phyloP scores from a whole-genome alignment of 2,113 vertebrate genomes.

The Gymnorhina tibicen region DNA sequence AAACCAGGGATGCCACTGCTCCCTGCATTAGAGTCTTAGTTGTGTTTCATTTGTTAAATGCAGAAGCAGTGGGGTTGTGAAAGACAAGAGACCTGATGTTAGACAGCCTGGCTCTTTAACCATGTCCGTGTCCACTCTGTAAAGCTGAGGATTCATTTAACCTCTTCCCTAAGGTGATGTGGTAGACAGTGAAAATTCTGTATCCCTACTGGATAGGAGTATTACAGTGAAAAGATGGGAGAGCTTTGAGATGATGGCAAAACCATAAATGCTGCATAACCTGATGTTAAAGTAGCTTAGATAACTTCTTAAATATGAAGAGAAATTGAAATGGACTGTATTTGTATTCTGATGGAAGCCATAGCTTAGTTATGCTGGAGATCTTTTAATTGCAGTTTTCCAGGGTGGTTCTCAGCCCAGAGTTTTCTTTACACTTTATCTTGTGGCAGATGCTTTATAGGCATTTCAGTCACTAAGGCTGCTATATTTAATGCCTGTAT shows the following conservation, averaged over 20 bases:
- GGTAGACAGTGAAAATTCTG: neutral
- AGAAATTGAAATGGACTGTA: neutral
- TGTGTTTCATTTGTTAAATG: neutral
- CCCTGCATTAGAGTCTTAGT: neutral
- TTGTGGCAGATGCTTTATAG: conserved; percentile 6
- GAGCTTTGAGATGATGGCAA: neutral
- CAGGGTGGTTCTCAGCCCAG: neutral
- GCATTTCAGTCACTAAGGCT: neutral
- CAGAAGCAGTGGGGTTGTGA: neutral
- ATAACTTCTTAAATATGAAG: neutral
- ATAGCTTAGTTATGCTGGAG: neutral
- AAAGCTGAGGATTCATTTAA: neutral
- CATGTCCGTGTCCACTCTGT: neutral
- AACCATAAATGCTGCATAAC: neutral
- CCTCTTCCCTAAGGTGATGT: neutral
- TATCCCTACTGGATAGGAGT: neutral
- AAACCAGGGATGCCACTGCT: neutral
- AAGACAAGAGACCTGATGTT: neutral
- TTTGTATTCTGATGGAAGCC: neutral
- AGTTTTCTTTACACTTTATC: neutral
- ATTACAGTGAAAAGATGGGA: neutral
- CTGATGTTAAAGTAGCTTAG: neutral
- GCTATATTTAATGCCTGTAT: conserved; percentile 20
- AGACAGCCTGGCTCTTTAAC: neutral
- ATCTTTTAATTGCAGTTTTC: neutral